These are phyloP conservation scores for Gallinago media DNA, from an alignment of 2,113 vertebrate species.

Conservation along the genomic window DNA sequence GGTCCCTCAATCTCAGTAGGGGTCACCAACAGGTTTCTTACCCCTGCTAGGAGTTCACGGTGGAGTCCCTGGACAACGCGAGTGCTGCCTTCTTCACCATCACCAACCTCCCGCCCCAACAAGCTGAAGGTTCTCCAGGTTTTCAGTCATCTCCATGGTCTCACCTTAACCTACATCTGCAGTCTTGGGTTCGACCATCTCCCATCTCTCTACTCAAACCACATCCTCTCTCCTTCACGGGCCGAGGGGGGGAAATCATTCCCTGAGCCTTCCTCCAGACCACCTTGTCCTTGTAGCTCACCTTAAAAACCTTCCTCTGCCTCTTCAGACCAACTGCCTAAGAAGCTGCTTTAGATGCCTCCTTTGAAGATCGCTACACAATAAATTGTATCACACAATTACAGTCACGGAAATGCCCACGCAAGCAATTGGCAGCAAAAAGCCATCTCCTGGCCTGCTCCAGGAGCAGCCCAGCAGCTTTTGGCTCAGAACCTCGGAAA, in stretches of 20 bases:
- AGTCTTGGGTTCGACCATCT: not conserved
- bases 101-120: not conserved
- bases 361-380: not conserved
- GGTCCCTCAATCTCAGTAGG: not conserved
- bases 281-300: not conserved
- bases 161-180: not conserved
- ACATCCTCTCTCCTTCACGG: not conserved
- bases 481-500: not conserved
- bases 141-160: not conserved
- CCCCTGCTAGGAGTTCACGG: not conserved
- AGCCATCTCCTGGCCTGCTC: not conserved
- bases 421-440: not conserved
- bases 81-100: not conserved
- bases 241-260: fast-evolving
- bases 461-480: not conserved
- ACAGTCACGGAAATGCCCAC: not conserved
- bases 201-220: not conserved
- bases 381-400: not conserved
- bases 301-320: conserved; percentile 1
- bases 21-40: not conserved
- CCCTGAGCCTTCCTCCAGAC: not conserved
- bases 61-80: fast-evolving
- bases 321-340: not conserved
- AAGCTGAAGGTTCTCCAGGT: not conserved
- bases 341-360: not conserved